Conservation (phyloP, 2,797 vertebrate species). For the Coilia nasus region DNA sequence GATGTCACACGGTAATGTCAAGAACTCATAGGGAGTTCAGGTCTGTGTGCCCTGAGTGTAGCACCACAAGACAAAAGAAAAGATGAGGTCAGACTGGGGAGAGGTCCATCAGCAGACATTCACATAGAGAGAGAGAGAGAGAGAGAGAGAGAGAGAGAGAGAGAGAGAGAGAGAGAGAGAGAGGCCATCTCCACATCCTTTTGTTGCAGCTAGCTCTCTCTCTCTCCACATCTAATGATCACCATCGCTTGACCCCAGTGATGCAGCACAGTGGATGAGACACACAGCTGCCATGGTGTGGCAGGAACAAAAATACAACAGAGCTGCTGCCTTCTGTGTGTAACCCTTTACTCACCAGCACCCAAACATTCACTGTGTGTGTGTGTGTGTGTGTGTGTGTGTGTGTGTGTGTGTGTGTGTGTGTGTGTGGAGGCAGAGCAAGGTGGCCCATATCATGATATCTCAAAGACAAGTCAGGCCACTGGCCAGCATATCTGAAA, state of each 20-base stretch:
- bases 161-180: not conserved
- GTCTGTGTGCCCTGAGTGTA: not conserved
- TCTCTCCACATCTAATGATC: not conserved
- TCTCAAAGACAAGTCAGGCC: not conserved
- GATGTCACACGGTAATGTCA: not conserved
- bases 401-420: not conserved
- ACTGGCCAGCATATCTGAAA: not conserved
- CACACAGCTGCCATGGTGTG: not conserved
- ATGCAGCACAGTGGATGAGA: not conserved
- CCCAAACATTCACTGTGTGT: not conserved
- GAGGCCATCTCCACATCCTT: not conserved
- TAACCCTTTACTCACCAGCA: constrained; percentile 2
- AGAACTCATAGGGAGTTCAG: not conserved
- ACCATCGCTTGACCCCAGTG: not conserved
- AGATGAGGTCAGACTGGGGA: not conserved
- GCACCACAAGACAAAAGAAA: not conserved
- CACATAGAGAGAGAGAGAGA: not conserved
- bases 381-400: not conserved
- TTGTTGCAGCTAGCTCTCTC: not conserved
- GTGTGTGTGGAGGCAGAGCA: not conserved
- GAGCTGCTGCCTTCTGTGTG: not conserved
- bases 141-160: not conserved
- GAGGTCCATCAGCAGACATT: not conserved
- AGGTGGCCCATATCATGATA: not conserved
- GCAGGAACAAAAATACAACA: not conserved